Base-by-base conservation (phyloP, 2,888 invertebrate species). In the Pomacea canaliculata region DNA sequence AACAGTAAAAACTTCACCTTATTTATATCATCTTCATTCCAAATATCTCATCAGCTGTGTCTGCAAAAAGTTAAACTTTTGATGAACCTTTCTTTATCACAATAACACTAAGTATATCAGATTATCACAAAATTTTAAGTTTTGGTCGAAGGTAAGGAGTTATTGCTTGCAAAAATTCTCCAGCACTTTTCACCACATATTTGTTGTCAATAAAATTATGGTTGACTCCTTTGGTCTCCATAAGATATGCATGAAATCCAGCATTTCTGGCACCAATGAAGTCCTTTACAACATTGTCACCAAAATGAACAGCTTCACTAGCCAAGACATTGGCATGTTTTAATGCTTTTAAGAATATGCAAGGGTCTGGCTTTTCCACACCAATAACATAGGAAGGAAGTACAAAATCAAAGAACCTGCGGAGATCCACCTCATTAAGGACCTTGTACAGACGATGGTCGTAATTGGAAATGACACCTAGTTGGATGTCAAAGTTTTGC, bases 391-490 rank as follows among this genome's bases (percentile, higher is more conserved):
- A 96, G 0, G 97, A 97, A 9, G 94, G 94, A 18, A 96, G 81
- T 68, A 96, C 92, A 91, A 97, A 97, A 82, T 95, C 93, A 91
- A 97, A 96, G 88, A 94, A 94, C 73, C 94, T 91, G 71, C 92
- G 89, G n/a, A 97, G 90, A 76, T 93, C 93, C 62, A 94, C 92
- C 84, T 94, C 94, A 19, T 91, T 84, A 73, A 97, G 92, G 80
- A 97, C 93, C 9, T 92, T 91, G 78, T 93, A 92, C 4, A 97
- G 91, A 56, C 97, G 93, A 56, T 96, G 95, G 92, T 97, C 97
- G 91, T 95, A 96, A 91, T 97, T 97, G 10, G 97, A 96, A 82
- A 97, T 94, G 0, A 96, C 93, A 7, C 96, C 97, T 67, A 96
- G 49, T 74, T 81, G 83, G 2, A 89, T 48, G 16, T 82, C 80